Base-by-base conservation (phyloP, 2,888 invertebrate genomes). In the Gastrophysa polygoni region DNA sequence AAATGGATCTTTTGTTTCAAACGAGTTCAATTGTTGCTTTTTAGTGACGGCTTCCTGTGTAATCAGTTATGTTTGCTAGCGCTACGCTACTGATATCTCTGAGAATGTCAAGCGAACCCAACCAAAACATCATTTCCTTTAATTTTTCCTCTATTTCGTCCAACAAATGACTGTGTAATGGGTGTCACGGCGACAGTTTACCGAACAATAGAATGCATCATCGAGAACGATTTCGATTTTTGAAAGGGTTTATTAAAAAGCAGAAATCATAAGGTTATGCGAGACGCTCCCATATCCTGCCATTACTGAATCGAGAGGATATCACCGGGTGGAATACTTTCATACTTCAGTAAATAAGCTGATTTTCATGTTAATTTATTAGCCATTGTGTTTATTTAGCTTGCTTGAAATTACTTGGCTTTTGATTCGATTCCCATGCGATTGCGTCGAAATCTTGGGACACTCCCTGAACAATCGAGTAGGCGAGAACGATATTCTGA, bases 271-370 rank as follows among this genome's bases (percentile, higher is more conserved):
- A 67, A 64, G 64, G 64, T 66, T 58, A 61, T 63, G 61, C 62
- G 59, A 60, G 71, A 64, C 72, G 68, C 75, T 68, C 74, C 71
- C 73, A 73, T 75, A 73, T 75, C 75, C 75, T 74, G 75, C 66
- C 65, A 75, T 75, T 75, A 75, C 66, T 70, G 68, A 73, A 75
- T 76, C 61, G 64, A 49, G 58, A 59, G 59, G 61, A 61, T 65
- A 65, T 61, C 59, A 61, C 71, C 72, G 73, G 72, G 68, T 71
- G 73, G 75, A 77, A 75, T 74, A 71, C 72, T 75, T 77, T 76
- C 75, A 77, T 77, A 77, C 75, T 75, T 71, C 71, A 78, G 76
- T 77, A 76, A 77, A 75, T 77, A 72, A 69, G 75, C 71, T 73
- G 72, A 65, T 67, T 64, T 67, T 65, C 65, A 69, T 62, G 68